Base-by-base conservation (phyloP, 2,113 vertebrate genomes). In the Oncorhynchus tshawytscha region DNA sequence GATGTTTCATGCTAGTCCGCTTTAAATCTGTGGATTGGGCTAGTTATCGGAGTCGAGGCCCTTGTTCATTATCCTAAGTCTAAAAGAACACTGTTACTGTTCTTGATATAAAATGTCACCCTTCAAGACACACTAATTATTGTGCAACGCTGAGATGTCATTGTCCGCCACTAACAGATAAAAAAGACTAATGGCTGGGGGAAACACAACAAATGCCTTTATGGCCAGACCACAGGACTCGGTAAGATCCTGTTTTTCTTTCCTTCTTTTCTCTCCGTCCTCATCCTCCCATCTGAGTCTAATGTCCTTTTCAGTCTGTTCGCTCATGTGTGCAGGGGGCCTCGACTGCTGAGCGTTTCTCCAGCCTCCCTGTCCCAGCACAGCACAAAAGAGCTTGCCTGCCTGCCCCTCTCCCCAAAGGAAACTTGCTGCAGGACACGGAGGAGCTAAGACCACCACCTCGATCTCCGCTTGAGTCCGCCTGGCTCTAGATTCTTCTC, bases 251-350 rank as follows among this genome's bases (percentile, higher is more conserved):
- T 74, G 76, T 48, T 72, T 88, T 81, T 75, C 86, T 82, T 82
- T 45, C 18, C 24, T 51, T 34, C 22, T 34, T 25, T 48, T 24
- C 24, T 78, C 78, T 80, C 67, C 20, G 18, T 69, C 78, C 81
- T 88, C 78, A 83, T 90, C 81, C 84, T 88, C 84, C 83, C 86
- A 85, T 92, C 89, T 82, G 86, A 90, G 70, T 85, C 84, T 92
- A 92, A 94, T 89, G 87, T 86, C 88, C 79, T 92, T 94, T 94
- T 94, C 92, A 91, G 82, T n/a, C 18, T 90, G 91, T 81, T 89
- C 87, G 81, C 82, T 93, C 93, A 94, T 94, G 92, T 92, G 92
- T 92, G 88, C 86, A 80, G 73, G 83, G 90, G 89, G 91, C 90
- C 91, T 91, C 87, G 84, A 81, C 48, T 85, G 85, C 86, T 82